Evolutionary conservation across 2,113 vertebrate species (phyloP).

Genomic region (Brevimyrus niger): DNA sequence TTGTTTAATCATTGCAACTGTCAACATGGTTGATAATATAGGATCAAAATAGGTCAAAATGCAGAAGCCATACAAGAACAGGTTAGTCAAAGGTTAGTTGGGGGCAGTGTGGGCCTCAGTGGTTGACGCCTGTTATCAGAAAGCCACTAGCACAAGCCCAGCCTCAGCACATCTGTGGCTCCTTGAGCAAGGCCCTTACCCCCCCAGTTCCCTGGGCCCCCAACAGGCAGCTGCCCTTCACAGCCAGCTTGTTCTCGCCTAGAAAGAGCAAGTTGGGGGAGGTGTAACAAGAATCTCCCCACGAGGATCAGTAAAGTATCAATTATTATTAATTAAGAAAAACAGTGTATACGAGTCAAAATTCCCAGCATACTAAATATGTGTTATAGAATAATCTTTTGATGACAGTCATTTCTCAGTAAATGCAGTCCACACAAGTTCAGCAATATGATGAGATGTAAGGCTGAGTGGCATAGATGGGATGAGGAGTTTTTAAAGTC

Average conservation of each 20-base stretch:
- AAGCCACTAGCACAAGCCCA: too few relatives aligned
- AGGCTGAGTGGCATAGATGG: not conserved
- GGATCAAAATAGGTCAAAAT: not conserved
- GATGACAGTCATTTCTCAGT: not conserved
- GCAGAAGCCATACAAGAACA: too few relatives aligned
- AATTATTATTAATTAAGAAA: not conserved
- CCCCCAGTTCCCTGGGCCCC: too few relatives aligned
- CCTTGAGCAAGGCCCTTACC: too few relatives aligned
- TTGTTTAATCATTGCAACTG: not conserved
- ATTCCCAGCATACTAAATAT: not conserved
- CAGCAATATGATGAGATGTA: not conserved
- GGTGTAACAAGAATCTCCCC: too few relatives aligned
- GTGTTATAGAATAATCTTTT: not conserved
- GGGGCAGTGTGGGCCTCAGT: too few relatives aligned
- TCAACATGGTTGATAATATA: not conserved
- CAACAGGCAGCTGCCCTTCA: not conserved
- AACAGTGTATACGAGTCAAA: not conserved
- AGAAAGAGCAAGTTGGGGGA: not conserved
- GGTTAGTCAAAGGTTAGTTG: too few relatives aligned
- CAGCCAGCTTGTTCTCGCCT: not conserved
- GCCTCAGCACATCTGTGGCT: too few relatives aligned
- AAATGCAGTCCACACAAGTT: not conserved
- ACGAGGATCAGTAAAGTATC: not conserved
- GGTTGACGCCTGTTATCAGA: too few relatives aligned
- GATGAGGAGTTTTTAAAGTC: not conserved